Evolutionary conservation across 1,140 invertebrate species (phyloP).

Genomic region (Holotrichia oblita): DNA sequence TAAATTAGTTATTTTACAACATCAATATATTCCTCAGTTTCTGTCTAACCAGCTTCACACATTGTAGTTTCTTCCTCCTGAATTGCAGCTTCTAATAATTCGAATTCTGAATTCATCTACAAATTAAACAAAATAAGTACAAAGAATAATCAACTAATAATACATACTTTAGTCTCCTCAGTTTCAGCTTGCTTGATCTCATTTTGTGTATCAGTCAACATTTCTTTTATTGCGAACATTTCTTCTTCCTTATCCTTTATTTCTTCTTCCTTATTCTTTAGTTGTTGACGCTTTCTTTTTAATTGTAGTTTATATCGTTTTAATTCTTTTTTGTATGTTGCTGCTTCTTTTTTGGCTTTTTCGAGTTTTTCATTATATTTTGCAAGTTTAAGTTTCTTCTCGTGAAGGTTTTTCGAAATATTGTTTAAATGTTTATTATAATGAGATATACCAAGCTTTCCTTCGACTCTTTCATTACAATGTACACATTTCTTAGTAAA

Average conservation of each 20-base stretch:
- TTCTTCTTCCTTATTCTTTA: slow-evolving; percentile 7
- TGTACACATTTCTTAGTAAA: slow-evolving; percentile 10
- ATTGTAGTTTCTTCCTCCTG: background rate
- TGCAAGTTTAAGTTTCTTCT: too few species aligned
- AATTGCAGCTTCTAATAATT: slow-evolving; percentile 3
- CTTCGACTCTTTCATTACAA: slow-evolving; percentile 15
- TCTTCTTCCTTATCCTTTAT: background rate
- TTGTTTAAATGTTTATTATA: background rate
- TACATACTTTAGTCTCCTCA: background rate
- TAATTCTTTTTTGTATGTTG: background rate
- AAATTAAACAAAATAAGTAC: too few species aligned
- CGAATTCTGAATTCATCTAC: slow-evolving; percentile 6
- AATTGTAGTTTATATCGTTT: background rate
- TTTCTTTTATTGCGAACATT: slow-evolving; percentile 14
- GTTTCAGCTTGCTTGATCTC: slow-evolving; percentile 3
- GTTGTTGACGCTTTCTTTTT: slow-evolving; percentile 1
- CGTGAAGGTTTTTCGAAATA: background rate
- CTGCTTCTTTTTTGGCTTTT: slow-evolving; percentile 3
- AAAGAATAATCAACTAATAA: too few species aligned
- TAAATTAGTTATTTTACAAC: slow-evolving; percentile 14
- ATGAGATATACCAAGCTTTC: background rate
- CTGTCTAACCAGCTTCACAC: background rate
- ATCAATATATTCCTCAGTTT: background rate
- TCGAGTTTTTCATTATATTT: slow-evolving; percentile 8
- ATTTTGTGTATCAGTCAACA: background rate